Base-by-base conservation (phyloP, 1,140 invertebrate genomes). In the Aphelinus certus region DNA sequence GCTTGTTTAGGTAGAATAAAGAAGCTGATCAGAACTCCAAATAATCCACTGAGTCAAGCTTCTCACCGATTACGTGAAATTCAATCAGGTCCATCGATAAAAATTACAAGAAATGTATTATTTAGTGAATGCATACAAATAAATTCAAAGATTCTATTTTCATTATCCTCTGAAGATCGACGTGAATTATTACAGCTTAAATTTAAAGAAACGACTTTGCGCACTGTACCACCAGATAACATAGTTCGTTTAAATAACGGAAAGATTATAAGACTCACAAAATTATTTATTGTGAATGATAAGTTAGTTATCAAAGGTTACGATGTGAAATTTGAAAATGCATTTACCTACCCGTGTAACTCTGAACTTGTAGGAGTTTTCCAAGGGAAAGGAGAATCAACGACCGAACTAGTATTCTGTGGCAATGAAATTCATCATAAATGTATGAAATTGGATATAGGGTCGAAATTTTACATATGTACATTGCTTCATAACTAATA, bases 211-310 rank as follows among this genome's bases (percentile, higher is more conserved):
- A 75, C 67, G 67, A 76, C 72, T n/a, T 70, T 76, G 49, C 74
- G 55, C 7, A 57, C 64, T 46, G 46, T 49, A 47, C 67, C 73
- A 51, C 77, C 78, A 3, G 68, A 81, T 55, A 81, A 80, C 74
- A 73, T 78, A n/a, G 62, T 78, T 43, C 45, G 67, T 57, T 65
- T 81, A 64, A 73, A 72, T 2, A 76, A 81, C 63, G 6, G 47
- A 48, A 70, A 72, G 43, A 78, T 81, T 42, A 53, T 80, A 64
- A n/a, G 61, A 47, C 58, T 81, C 6, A 76, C 65, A 4, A 48
- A 53, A 61, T 69, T 81, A 63, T 79, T 76, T 65, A n/a, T 74
- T 72, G 47, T 42, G 49, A 9, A 65, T 42, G 5, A 47, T 7
- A 51, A 65, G 9, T 6, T 78, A 61, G 51, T 10, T 45, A 61